Evolutionary conservation across 2,797 vertebrate genomes (phyloP).

Genomic region (Hippocampus kuda): DNA sequence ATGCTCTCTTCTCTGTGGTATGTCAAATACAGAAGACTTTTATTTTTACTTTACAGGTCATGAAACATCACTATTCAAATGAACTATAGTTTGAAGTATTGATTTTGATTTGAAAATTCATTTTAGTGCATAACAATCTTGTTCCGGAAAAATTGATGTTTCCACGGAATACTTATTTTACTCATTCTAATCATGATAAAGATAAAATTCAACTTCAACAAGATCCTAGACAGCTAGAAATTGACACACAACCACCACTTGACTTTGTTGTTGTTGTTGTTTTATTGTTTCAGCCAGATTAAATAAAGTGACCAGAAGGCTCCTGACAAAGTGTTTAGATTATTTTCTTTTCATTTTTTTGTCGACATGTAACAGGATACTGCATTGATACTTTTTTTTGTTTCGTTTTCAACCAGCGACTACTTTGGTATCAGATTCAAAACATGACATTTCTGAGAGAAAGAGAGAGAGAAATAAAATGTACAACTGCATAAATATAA

Average conservation of each 20-base stretch:
- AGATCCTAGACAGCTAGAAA: constrained; percentile 77
- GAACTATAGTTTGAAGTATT: too few species aligned
- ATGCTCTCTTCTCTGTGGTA: too few species aligned
- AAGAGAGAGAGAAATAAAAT: constrained; percentile 83
- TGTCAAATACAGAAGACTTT: too few species aligned
- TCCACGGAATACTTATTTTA: too few species aligned
- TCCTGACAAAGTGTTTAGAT: constrained; percentile 86
- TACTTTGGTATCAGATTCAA: constrained; percentile 99
- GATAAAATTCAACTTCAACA: too few species aligned
- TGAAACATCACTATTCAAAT: too few species aligned
- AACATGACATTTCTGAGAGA: constrained; percentile 83
- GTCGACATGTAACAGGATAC: constrained; percentile 90
- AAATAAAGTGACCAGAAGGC: constrained; percentile 94
- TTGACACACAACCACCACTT: constrained; percentile 35
- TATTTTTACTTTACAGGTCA: too few species aligned
- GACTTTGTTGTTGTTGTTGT: constrained; percentile 68
- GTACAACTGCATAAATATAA: constrained; percentile 99
- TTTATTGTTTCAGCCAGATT: constrained; percentile 96
- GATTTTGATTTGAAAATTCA: too few species aligned
- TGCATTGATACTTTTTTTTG: constrained; percentile 85
- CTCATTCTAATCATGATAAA: too few species aligned
- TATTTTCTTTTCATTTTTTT: constrained; percentile 66
- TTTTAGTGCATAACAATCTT: too few species aligned
- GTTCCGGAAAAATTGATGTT: too few species aligned
- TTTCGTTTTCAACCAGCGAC: constrained; percentile 86